Conservation (phyloP, 2,113 vertebrate genomes). For the Perca fluviatilis region DNA sequence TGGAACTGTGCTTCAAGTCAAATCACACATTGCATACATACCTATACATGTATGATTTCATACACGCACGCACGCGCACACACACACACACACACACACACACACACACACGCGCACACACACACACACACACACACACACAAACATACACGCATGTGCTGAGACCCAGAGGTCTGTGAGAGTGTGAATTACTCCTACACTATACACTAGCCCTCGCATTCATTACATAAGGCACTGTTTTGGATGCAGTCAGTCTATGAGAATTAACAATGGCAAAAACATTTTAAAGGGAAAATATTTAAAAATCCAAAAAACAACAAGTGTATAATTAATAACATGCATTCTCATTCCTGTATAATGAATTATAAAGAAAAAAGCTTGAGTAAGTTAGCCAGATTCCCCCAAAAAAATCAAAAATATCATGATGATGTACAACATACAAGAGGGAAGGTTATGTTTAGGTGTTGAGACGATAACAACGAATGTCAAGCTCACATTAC, state of each 20-base stretch:
- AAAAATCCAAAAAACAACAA: slow-evolving; percentile 59
- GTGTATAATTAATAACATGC: slow-evolving; percentile 69
- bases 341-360: slow-evolving; percentile 59
- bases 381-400: slow-evolving; percentile 23
- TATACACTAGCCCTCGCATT: slow-evolving; percentile 56
- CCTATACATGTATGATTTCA: slow-evolving; percentile 46
- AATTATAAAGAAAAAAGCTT: slow-evolving; percentile 35
- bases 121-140: slow-evolving; percentile 13
- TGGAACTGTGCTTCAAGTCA: slow-evolving; percentile 75
- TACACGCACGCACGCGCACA: slow-evolving; percentile 18
- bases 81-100: slow-evolving; percentile 24
- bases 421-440: slow-evolving; percentile 52
- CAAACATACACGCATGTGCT: slow-evolving; percentile 55
- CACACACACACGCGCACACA: slow-evolving; percentile 20
- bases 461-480: slow-evolving; percentile 40
- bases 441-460: slow-evolving; percentile 57
- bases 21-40: slow-evolving; percentile 54
- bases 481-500: slow-evolving; percentile 50
- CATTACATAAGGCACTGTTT: slow-evolving; percentile 81
- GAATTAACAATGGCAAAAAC: slow-evolving; percentile 64
- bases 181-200: slow-evolving; percentile 51
- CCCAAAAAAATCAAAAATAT: slow-evolving; percentile 29
- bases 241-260: slow-evolving; percentile 51
- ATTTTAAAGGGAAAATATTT: slow-evolving; percentile 64
- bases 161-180: slow-evolving; percentile 65